These are phyloP conservation scores for Jaculus jaculus DNA, from an alignment of 2,113 vertebrate species.

Conservation along the genomic window DNA sequence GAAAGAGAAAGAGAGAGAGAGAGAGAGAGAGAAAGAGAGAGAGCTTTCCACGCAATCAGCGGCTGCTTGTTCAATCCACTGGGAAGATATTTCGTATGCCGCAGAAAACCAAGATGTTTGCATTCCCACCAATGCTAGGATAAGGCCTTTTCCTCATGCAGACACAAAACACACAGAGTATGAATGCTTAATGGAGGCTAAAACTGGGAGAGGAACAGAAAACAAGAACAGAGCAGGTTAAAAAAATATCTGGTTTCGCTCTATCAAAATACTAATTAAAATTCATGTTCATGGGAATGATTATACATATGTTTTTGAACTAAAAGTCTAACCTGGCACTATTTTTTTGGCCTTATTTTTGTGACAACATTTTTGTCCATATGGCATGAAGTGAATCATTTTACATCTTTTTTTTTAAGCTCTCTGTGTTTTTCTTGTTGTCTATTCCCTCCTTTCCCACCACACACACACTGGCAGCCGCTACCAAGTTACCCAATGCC, in stretches of 20 bases:
- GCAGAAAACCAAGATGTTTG: slow-evolving; percentile 79
- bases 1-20: too few relatives aligned
- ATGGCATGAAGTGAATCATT: slow-evolving; percentile 88
- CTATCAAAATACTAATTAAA: slow-evolving; percentile 83
- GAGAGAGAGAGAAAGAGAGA: too few relatives aligned
- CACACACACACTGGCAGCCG: slow-evolving; percentile 87
- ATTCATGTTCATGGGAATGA: slow-evolving; percentile 83
- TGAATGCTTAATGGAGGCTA: slow-evolving; percentile 70
- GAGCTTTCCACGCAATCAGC: slow-evolving; percentile 56
- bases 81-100: slow-evolving; percentile 75
- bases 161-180: slow-evolving; percentile 81
- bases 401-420: slow-evolving; percentile 87
- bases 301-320: slow-evolving; percentile 88
- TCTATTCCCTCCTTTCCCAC: slow-evolving; percentile 85
- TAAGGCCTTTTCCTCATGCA: slow-evolving; percentile 76
- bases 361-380: slow-evolving; percentile 89
- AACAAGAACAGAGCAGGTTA: slow-evolving; percentile 83
- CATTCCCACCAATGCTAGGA: slow-evolving; percentile 77
- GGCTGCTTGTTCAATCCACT: slow-evolving; percentile 53
- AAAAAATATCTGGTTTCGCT: slow-evolving; percentile 82
- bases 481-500: slow-evolving; percentile 85
- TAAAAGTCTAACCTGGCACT: slow-evolving; percentile 88
- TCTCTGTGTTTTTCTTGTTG: slow-evolving; percentile 84
- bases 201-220: slow-evolving; percentile 76
- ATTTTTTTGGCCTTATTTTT: slow-evolving; percentile 88